Conservation (phyloP, 1,140 invertebrate genomes). For the Plectrocnemia conspersa region DNA sequence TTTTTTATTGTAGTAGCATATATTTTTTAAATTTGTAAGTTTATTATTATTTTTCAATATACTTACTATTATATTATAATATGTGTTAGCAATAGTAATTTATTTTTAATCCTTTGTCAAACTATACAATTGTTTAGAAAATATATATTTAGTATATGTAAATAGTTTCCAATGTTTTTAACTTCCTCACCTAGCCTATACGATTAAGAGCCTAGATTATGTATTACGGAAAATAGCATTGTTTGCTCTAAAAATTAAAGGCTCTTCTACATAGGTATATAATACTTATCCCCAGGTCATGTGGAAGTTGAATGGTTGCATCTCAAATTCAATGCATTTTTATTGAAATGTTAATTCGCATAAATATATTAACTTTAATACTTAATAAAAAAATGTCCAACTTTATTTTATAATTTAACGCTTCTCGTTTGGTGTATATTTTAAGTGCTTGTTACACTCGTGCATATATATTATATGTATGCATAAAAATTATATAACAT, state of each 20-base stretch:
- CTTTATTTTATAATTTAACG: slow-evolving; percentile 5
- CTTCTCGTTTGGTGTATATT: background rate
- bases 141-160: slow-evolving; percentile 12
- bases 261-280: slow-evolving; percentile 18
- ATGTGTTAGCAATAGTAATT: no score
- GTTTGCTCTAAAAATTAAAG: no score
- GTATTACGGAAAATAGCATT: background rate
- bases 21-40: no score
- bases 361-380: slow-evolving; percentile 11
- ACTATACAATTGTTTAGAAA: no score
- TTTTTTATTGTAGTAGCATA: no score
- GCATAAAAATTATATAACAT: slow-evolving; percentile 2
- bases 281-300: slow-evolving; percentile 15
- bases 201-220: background rate
- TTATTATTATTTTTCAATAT: no score
- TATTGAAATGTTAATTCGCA: slow-evolving; percentile 18
- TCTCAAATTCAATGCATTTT: slow-evolving; percentile 10
- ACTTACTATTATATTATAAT: no score
- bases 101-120: no score
- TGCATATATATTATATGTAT: background rate
- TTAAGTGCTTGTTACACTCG: background rate
- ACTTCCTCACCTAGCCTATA: slow-evolving; percentile 4
- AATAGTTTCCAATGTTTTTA: slow-evolving; percentile 19
- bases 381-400: slow-evolving; percentile 3
- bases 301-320: slow-evolving; percentile 20